Percentiles rank a stretch among this genome's conserved stretches.
Evolutionary conservation across 2,888 invertebrate genomes (phyloP).

Genomic region (Dolichomitus sp.): DNA sequence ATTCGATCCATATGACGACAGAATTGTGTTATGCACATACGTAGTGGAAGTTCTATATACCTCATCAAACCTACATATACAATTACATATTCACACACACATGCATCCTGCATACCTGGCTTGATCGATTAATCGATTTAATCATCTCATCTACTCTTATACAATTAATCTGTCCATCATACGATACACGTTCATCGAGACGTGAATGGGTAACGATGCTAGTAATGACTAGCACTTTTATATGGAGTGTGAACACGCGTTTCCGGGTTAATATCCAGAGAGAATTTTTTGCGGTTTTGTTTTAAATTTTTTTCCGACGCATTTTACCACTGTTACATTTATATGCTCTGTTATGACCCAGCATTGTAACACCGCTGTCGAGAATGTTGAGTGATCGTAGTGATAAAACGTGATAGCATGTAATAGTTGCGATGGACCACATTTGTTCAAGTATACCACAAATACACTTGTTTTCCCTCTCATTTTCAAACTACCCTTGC

Average conservation of each 20-base stretch:
- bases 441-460: conserved; percentile 1
- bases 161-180: conserved; percentile 51
- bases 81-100: neutral
- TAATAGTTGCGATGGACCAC: neutral
- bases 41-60: neutral
- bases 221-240: conserved; percentile 7
- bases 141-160: conserved; percentile 34
- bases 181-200: conserved; percentile 35
- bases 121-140: conserved; percentile 52
- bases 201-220: conserved; percentile 38
- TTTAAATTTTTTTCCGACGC: neutral
- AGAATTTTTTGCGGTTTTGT: neutral
- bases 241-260: neutral
- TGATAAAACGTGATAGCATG: conserved; percentile 16
- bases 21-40: neutral
- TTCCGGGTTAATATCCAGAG: neutral
- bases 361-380: neutral
- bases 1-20: conserved; percentile 13
- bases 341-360: neutral
- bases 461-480: conserved; percentile 6
- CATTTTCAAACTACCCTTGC: conserved; percentile 22
- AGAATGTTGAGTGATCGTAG: neutral
- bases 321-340: neutral
- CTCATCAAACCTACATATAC: neutral
- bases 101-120: neutral